Evolutionary conservation across 2,888 invertebrate species (phyloP).

Genomic region (Zhuqinia jingwanae): DNA sequence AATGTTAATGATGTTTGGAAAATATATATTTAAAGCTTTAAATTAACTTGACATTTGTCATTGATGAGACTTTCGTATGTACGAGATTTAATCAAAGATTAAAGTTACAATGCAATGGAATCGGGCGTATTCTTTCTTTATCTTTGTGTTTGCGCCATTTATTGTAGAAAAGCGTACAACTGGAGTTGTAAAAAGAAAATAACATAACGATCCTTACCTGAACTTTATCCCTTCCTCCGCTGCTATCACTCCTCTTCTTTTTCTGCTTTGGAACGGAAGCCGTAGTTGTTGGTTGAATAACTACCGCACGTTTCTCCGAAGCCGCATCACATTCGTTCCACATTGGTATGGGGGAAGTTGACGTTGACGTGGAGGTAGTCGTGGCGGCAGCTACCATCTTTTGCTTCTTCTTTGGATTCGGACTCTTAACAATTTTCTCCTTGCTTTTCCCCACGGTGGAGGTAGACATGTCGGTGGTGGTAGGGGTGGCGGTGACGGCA

Average conservation of each 20-base stretch:
- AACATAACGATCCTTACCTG: constrained; percentile 36
- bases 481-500: background rate
- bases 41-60: no score
- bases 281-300: background rate
- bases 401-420: constrained; percentile 73
- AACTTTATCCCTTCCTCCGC: constrained; percentile 50
- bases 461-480: background rate
- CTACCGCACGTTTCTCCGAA: constrained; percentile 37
- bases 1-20: no score
- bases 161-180: background rate
- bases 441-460: constrained; percentile 42
- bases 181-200: background rate
- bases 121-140: no score
- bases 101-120: no score
- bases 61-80: no score
- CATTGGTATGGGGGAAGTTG: constrained; percentile 65
- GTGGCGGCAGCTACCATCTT: constrained; percentile 70
- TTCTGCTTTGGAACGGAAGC: constrained; percentile 58
- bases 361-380: constrained; percentile 75
- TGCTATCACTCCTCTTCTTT: constrained; percentile 45
- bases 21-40: no score
- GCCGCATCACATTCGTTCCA: constrained; percentile 52
- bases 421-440: constrained; percentile 60
- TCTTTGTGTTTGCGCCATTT: background rate
- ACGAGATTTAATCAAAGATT: no score